Base-by-base conservation (phyloP, 2,888 invertebrate species). In the Ennomos quercinarius region DNA sequence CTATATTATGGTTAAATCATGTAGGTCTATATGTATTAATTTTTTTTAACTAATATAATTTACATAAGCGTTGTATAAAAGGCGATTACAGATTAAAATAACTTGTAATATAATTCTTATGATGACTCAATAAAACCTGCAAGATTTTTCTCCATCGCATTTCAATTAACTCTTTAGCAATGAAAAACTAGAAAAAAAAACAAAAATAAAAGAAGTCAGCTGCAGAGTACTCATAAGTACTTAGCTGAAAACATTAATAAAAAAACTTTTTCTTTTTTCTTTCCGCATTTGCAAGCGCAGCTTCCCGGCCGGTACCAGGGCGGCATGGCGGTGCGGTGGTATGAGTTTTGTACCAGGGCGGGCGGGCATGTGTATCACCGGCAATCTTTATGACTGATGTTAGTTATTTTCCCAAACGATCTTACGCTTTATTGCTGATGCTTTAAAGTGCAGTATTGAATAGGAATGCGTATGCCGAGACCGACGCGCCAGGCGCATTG, bases 401-500 rank as follows among this genome's bases (percentile, higher is more conserved):
- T 27, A 27, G 6, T 27, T 27, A 27, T 27, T 27, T 27, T 27
- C 5, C 5, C 27, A 27, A 27, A 6, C 27, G 27, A 27, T 27
- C 27, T 27, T 27, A 6, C 27, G 27, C 27, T 27, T 27, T 27
- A 27, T 27, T 27, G 27, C 27, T 27, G 27, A 0, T 27, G 27
- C 6, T 27, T 4, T 27, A 27, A 27, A 27, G 27, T 27, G 27
- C 27, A 27, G 27, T 27, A 6, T 27, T 6, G 27, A 27, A 27
- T 27, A 5, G 27, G 3, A 5, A 5, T 27, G 27, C 61, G 72
- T 64, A 69, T 64, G 74, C 68, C 64, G 68, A 66, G 55, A 65
- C 60, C 68, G 67, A 68, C 72, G 73, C 76, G 76, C 70, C 77
- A 84, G 87, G 88, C 91, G 91, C 91, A 91, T 86, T 91, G 91